phyloP scores from a whole-genome alignment of 2,113 vertebrate genomes.

The Sylvicapra grimmia region DNA sequence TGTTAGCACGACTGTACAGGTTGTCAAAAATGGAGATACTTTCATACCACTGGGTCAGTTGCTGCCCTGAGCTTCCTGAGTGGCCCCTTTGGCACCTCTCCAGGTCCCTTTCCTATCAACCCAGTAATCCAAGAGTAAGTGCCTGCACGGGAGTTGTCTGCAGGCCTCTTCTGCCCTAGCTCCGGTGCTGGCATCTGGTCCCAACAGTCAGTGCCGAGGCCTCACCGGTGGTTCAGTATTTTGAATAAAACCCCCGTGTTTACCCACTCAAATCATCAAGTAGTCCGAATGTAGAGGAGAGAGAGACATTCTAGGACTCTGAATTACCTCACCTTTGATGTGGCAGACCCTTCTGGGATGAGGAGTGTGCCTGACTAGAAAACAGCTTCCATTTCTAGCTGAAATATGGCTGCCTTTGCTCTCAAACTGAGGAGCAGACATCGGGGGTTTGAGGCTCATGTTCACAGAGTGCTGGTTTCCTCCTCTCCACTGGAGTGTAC shows the following conservation, averaged over 20 bases:
- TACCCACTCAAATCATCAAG: not conserved
- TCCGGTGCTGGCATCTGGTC: not conserved
- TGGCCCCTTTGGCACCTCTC: not conserved
- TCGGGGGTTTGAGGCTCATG: not conserved
- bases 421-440: not conserved
- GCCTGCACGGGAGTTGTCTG: not conserved
- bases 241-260: not conserved
- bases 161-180: not conserved
- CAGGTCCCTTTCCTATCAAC: not conserved
- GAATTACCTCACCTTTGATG: slow-evolving; percentile 68
- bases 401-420: not conserved
- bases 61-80: not conserved
- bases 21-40: not conserved
- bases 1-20: no score
- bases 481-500: not conserved
- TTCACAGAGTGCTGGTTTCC: not conserved
- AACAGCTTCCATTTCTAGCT: not conserved
- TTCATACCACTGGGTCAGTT: not conserved
- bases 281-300: not conserved
- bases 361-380: slow-evolving; percentile 67
- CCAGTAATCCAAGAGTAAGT: not conserved
- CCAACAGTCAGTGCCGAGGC: not conserved
- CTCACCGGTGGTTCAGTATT: not conserved
- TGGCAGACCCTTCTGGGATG: slow-evolving; percentile 73
- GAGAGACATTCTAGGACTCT: not conserved